phyloP scores from a whole-genome alignment of 2,797 vertebrate species.

The Staurois parvus region DNA sequence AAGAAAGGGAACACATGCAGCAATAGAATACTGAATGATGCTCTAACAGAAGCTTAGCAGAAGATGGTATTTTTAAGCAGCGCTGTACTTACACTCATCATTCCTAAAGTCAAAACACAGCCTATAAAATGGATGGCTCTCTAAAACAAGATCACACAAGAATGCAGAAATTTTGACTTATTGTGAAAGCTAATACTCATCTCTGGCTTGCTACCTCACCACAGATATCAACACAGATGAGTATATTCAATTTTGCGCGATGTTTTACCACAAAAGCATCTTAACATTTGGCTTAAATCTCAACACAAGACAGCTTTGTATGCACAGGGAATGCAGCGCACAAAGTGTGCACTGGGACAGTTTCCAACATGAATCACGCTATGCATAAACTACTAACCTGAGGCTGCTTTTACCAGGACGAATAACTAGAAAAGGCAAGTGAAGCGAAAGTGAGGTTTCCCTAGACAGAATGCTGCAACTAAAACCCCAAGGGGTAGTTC shows the following conservation, averaged over 20 bases:
- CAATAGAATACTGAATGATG: too few species aligned
- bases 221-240: not conserved
- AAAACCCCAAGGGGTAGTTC: constrained; percentile 7
- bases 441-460: constrained; percentile 47
- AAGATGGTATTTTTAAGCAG: too few species aligned
- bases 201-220: not conserved
- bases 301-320: not conserved
- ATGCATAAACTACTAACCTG: constrained; percentile 52
- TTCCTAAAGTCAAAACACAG: too few species aligned
- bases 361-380: constrained; percentile 39
- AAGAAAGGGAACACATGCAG: too few species aligned
- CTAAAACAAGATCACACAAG: too few species aligned
- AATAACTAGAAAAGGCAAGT: constrained; percentile 24
- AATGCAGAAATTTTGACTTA: too few species aligned
- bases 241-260: not conserved
- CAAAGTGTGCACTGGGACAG: constrained; percentile 23
- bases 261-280: not conserved
- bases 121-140: too few species aligned
- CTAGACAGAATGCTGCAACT: constrained; percentile 20
- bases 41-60: too few species aligned
- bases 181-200: not conserved
- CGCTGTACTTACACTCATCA: too few species aligned
- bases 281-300: not conserved
- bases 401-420: constrained; percentile 47
- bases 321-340: not conserved